Evolutionary conservation across 2,797 vertebrate genomes (phyloP).

Genomic region (Siniperca scherzeri): DNA sequence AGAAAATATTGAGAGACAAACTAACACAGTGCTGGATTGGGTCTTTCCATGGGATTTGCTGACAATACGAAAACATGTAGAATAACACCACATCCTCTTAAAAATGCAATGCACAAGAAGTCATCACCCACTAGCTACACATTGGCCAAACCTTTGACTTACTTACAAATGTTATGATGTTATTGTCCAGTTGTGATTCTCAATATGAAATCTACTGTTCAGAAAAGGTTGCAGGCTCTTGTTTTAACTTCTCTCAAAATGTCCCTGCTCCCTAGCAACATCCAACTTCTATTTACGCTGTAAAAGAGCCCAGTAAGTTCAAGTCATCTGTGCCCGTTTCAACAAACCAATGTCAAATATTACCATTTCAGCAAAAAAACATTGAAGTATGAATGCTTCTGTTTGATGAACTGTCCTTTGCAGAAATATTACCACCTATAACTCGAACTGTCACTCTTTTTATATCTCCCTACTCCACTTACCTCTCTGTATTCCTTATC

Average conservation of each 20-base stretch:
- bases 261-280: neutral
- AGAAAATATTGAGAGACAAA: neutral
- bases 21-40: no score
- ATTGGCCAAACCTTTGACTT: neutral
- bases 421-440: slow-evolving; percentile 19
- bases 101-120: neutral
- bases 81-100: neutral
- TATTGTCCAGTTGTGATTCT: no score
- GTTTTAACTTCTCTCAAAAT: neutral
- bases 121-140: neutral
- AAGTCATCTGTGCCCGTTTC: slow-evolving; percentile 2
- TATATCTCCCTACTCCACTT: neutral
- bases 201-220: neutral
- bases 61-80: neutral
- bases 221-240: neutral
- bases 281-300: neutral
- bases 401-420: neutral
- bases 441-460: slow-evolving; percentile 34
- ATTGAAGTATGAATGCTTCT: neutral
- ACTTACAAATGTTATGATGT: neutral
- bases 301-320: slow-evolving; percentile 7
- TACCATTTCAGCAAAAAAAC: neutral
- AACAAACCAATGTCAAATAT: neutral
- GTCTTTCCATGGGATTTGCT: neutral
- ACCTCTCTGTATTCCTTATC: neutral